Evolutionary conservation across 2,113 vertebrate species (phyloP), one percentile per base, ranked within the genome.

Genomic region (Saguinus imperator): DNA sequence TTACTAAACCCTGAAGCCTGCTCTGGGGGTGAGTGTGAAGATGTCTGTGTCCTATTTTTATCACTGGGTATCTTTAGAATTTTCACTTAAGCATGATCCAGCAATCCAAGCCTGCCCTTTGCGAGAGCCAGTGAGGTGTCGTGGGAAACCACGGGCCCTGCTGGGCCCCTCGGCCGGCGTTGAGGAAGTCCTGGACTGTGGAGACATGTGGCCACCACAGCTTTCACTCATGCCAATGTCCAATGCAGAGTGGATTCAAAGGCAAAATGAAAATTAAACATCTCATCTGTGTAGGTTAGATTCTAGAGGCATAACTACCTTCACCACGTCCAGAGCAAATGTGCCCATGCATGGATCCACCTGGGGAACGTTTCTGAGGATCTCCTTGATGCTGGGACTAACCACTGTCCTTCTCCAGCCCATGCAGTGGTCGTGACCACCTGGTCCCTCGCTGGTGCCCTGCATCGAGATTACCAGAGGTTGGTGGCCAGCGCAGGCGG

Each of bases 271-370:
- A 37, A 50, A 35, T 8, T 13, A 68, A 52, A 40, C 70, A 5
- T 23, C 21, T 50, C 45, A 25, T 37, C 32, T 27, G 4, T 13
- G 21, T 23, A n/a, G 32, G 25, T 48, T 32, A 8, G 8, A 64
- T 21, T 4, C 32, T 35, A 8, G 40, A 50, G 8, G 35, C 0
- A 16, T 17, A 11, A n/a, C 14, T 23, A 66, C 11, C 27, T 35
- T 40, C 43, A 6, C 27, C 20, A 16, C 0, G 8, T 11, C 35
- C 37, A 16, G 9, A 3, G 52, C 37, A 25, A 23, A n/a, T 17
- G 14, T 23, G 18, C 37, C 4, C 3, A 35, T 9, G 9, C 20
- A 9, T 5, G n/a, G 18, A 5, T 8, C 3, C 32, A 23, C 40
- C 23, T 13, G 18, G 55, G 16, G 6, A 1, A 35, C 45, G 4